Conservation (phyloP, 2,797 vertebrate genomes). For the Thalassophryne amazonica region DNA sequence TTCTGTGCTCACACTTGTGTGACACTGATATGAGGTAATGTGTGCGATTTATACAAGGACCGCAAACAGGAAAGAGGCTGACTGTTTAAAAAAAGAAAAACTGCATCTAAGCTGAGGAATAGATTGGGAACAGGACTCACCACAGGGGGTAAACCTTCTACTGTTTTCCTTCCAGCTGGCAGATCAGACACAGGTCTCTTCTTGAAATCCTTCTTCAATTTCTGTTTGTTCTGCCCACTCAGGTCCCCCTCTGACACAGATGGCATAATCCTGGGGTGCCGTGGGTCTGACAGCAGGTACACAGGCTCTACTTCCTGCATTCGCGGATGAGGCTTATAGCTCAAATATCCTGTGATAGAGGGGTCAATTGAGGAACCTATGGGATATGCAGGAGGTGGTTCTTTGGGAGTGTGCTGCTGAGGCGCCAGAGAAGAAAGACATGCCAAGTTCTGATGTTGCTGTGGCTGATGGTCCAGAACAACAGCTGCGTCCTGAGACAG, state of each 20-base stretch:
- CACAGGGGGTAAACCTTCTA: constrained; percentile 90
- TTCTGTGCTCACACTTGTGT: neutral
- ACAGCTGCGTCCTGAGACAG: constrained; percentile 69
- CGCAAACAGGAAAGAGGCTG: too few relatives aligned
- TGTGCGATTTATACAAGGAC: too few relatives aligned
- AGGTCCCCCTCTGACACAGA: constrained; percentile 92
- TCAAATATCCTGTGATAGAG: constrained; percentile 70
- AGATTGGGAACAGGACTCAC: constrained; percentile 74
- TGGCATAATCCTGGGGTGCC: constrained; percentile 82
- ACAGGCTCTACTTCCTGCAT: constrained; percentile 76
- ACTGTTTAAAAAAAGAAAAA: too few relatives aligned
- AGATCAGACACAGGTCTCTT: constrained; percentile 91
- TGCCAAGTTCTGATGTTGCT: constrained; percentile 55
- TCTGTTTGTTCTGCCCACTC: constrained; percentile 81
- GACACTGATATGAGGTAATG: neutral
- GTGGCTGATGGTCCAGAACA: constrained; percentile 14
- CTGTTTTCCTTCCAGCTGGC: constrained; percentile 85
- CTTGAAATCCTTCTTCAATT: constrained; percentile 85
- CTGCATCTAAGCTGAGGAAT: neutral
- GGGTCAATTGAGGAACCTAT: constrained; percentile 75
- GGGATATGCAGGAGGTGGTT: constrained; percentile 80
- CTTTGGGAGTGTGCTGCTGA: constrained; percentile 74
- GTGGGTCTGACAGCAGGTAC: constrained; percentile 69
- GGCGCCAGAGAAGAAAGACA: constrained; percentile 46
- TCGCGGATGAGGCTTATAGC: constrained; percentile 82